Evolutionary conservation across 2,797 vertebrate species (phyloP), one percentile per base, ranked within the genome.

Genomic region (Remorina albescens): DNA sequence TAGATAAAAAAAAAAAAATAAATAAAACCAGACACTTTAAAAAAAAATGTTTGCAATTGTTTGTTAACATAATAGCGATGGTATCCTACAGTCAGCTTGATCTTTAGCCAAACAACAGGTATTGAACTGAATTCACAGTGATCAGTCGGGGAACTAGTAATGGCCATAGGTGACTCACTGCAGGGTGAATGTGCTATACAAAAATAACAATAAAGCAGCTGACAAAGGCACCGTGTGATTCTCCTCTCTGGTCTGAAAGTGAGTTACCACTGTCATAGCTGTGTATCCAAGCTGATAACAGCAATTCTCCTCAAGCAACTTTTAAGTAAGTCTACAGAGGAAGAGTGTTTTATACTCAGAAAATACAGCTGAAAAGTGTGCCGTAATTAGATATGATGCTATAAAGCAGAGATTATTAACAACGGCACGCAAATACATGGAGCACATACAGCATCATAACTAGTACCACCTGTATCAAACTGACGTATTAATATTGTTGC

Each of bases 91-190:
- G 39, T 56, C 32, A 28, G 2, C 15, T 21, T 39, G 11, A 49
- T 49, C 12, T 37, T 11, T 15, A 36, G n/a, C 25, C 19, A 50
- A 28, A 26, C n/a, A 28, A 11, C 7, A 58, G 21, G 19, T 34
- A n/a, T 21, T 68, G 44, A 47, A 47, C 9, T 44, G 41, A 21
- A 21, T 60, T 21, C 30, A 42, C 50, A 63, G 53, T 49, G 30
- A 47, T 34, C 26, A 34, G 21, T 23, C 34, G 36, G 16, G 7
- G 6, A 41, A 3, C 37, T 11, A 51, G 62, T 26, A 4, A n/a
- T 47, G 7, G 23, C 36, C n/a, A 37, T 36, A 51, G 36, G 36
- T 34, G 10, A 34, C 15, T 51, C 34, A 51, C 32, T 64, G 55
- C 46, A 37, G 55, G 19, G 51, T 32, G 28, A 30, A 44, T 50